Conservation (phyloP, 1,140 invertebrate genomes). For the Phymorhynchus buccinoides region DNA sequence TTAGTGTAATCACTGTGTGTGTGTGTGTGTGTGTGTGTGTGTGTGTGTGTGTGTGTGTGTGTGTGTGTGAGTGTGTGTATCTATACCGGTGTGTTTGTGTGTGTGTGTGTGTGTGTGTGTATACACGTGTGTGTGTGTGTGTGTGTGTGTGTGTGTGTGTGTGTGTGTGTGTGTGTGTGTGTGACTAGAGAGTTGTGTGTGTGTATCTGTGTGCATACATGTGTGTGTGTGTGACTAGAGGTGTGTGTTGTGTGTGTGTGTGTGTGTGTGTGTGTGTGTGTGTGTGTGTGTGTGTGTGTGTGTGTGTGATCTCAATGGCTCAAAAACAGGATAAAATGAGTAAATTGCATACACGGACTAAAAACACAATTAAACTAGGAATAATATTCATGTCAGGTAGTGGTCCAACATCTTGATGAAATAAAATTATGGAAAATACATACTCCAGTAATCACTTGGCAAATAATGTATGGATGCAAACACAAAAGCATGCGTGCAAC, state of each 20-base stretch:
- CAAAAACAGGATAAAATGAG: neutral
- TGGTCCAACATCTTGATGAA: neutral
- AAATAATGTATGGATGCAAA: neutral
- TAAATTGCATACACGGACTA: neutral
- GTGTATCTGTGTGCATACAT: neutral
- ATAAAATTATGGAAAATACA: neutral
- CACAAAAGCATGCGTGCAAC: neutral
- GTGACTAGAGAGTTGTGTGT: slow-evolving; percentile 19
- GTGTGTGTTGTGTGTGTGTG: slow-evolving; percentile 4
- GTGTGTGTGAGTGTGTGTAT: slow-evolving; percentile 24
- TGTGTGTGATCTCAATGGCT: neutral
- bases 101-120: neutral
- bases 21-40: slow-evolving; percentile 27
- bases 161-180: slow-evolving; percentile 27
- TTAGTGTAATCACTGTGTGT: neutral
- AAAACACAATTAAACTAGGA: neutral
- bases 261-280: slow-evolving; percentile 19
- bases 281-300: slow-evolving; percentile 27
- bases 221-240: neutral
- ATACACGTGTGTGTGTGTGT: slow-evolving; percentile 10
- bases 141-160: slow-evolving; percentile 19
- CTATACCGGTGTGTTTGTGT: neutral
- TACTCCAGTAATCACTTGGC: neutral
- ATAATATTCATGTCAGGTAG: neutral
- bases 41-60: slow-evolving; percentile 27